A percentile compares a stretch with the other conserved stretches of the same genome.
Conservation (phyloP, 1,140 invertebrate genomes). For the Polypedilum pembai region DNA sequence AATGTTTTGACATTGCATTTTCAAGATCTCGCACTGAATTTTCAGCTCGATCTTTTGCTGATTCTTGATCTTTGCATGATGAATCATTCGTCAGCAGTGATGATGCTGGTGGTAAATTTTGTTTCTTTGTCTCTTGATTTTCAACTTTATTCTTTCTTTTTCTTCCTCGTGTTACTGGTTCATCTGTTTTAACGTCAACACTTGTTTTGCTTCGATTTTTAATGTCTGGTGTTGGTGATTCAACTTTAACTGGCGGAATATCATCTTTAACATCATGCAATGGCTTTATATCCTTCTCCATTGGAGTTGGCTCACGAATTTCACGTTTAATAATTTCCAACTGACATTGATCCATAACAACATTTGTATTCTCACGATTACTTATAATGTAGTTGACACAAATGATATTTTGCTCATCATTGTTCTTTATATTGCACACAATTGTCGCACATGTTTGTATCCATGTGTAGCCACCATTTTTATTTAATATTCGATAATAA, state of each 20-base stretch:
- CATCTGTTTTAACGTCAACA: background rate
- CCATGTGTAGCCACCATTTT: conserved; percentile 92
- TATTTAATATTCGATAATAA: conserved; percentile 93
- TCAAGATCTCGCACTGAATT: conserved; percentile 81
- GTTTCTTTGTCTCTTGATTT: background rate
- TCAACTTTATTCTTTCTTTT: background rate
- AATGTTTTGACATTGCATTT: conserved; percentile 92
- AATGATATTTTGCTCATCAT: conserved; percentile 92
- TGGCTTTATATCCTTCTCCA: conserved; percentile 54
- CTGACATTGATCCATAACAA: conserved; percentile 89
- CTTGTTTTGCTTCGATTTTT: background rate
- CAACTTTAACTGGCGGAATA: conserved; percentile 76
- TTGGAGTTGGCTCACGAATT: background rate
- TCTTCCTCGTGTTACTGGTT: background rate
- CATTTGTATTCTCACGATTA: conserved; percentile 79
- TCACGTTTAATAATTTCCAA: conserved; percentile 48
- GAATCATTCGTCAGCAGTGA: background rate
- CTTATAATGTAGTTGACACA: conserved; percentile 94
- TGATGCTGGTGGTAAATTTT: conserved; percentile 11
- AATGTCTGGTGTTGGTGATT: conserved; percentile 39
- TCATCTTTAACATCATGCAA: conserved; percentile 73
- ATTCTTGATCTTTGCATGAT: background rate
- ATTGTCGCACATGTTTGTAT: conserved; percentile 94
- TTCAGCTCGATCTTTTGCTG: conserved; percentile 31
- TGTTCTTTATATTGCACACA: conserved; percentile 89